These are phyloP conservation scores for Arrhamphus sclerolepis DNA, from an alignment of 2,797 vertebrate genomes.

Conservation along the genomic window DNA sequence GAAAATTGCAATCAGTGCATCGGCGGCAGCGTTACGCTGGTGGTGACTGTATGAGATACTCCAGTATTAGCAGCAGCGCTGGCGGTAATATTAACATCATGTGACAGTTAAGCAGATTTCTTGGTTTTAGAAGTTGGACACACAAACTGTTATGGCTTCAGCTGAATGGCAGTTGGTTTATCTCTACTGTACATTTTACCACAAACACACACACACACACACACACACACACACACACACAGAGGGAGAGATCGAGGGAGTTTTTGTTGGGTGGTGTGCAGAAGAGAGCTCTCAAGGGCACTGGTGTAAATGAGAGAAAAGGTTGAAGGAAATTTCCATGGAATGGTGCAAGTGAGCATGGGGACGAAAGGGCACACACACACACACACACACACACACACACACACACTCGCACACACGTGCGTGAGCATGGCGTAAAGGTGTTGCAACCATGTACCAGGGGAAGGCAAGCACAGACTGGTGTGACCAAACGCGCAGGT, in stretches of 20 bases:
- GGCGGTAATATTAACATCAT: slow-evolving; percentile 9
- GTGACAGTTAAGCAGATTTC: slow-evolving; percentile 30
- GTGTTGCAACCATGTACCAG: slow-evolving; percentile 55
- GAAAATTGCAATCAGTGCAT: no score
- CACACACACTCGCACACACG: not conserved
- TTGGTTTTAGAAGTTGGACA: slow-evolving; percentile 16
- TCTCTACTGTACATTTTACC: slow-evolving; percentile 8
- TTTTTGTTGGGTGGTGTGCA: slow-evolving; percentile 10
- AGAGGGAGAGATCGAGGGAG: slow-evolving; percentile 2
- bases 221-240: not conserved
- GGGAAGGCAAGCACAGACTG: slow-evolving; percentile 48
- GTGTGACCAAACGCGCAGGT: slow-evolving; percentile 21
- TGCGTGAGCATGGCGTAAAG: slow-evolving; percentile 33
- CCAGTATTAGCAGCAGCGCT: not conserved
- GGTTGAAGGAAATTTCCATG: slow-evolving; percentile 66
- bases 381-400: slow-evolving; percentile 1
- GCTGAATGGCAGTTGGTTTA: slow-evolving; percentile 39
- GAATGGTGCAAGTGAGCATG: slow-evolving; percentile 4
- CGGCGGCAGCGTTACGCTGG: not conserved
- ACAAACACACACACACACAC: not conserved
- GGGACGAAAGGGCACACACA: slow-evolving; percentile 10
- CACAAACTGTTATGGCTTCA: slow-evolving; percentile 34
- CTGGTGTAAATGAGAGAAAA: slow-evolving; percentile 52
- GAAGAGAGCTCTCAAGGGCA: slow-evolving; percentile 35
- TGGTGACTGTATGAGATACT: not conserved